These are phyloP conservation scores for Callocephalon fimbriatum DNA, from an alignment of 2,113 vertebrate genomes.

Conservation along the genomic window DNA sequence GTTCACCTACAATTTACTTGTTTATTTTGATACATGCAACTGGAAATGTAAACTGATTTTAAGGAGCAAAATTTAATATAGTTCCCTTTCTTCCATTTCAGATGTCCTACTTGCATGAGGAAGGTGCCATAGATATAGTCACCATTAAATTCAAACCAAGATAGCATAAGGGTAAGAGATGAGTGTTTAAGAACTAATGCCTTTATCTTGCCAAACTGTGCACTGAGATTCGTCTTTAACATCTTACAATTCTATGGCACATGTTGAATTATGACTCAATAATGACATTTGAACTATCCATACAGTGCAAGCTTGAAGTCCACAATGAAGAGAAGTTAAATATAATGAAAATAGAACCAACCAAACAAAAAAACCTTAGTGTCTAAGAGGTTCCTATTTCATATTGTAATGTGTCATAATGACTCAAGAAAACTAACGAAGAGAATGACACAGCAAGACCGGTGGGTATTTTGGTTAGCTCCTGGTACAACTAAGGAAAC, in stretches of 20 bases:
- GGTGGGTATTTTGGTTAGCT: constrained; percentile 41
- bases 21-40: background rate
- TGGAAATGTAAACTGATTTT: background rate
- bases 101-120: background rate
- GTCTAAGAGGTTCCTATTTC: background rate
- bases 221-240: constrained; percentile 26
- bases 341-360: background rate
- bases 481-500: constrained; percentile 52
- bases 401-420: background rate
- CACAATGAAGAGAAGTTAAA: background rate
- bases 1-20: background rate
- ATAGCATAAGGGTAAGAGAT: background rate
- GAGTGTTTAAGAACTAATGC: background rate
- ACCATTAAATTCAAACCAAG: background rate
- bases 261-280: constrained; percentile 1
- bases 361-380: background rate
- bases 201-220: background rate
- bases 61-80: background rate
- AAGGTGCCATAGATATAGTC: background rate
- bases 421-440: background rate
- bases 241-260: background rate
- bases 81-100: background rate
- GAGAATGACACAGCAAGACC: background rate
- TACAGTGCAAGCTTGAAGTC: background rate
- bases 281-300: background rate